Conservation (phyloP, 2,888 invertebrate species). For the Sceliomorpha sp. region DNA sequence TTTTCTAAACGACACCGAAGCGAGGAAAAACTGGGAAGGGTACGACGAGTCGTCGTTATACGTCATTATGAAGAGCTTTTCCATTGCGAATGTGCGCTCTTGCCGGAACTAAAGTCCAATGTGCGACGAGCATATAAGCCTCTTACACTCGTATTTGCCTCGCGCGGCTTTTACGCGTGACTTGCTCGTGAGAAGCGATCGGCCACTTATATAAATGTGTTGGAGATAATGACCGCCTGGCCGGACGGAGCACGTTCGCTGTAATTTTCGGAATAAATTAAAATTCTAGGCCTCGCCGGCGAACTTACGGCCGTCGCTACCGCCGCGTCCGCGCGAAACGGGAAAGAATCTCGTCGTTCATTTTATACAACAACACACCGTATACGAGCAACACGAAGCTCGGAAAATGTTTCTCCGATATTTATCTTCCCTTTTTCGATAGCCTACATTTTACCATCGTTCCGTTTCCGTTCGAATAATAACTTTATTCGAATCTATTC, state of each 20-base stretch:
- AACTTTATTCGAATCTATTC: too few relatives aligned
- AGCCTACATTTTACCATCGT: too few relatives aligned
- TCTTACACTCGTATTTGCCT: slow-evolving; percentile 20
- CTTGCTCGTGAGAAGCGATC: slow-evolving; percentile 63
- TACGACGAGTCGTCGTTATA: slow-evolving; percentile 6
- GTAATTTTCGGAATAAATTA: slow-evolving; percentile 69
- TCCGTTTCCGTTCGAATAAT: too few relatives aligned
- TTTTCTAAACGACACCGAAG: too few relatives aligned
- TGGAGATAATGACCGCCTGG: slow-evolving; percentile 49
- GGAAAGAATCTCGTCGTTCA: slow-evolving; percentile 26
- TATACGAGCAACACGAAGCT: neutral
- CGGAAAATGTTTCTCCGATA: too few relatives aligned
- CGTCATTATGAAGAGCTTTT: slow-evolving; percentile 17
- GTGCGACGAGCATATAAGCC: slow-evolving; percentile 29
- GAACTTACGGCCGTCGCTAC: slow-evolving; percentile 43
- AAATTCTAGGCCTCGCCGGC: slow-evolving; percentile 60
- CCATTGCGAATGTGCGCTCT: slow-evolving; percentile 16
- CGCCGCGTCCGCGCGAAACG: slow-evolving; percentile 16
- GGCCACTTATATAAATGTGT: slow-evolving; percentile 53
- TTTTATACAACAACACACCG: slow-evolving; percentile 8
- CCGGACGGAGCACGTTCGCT: slow-evolving; percentile 57
- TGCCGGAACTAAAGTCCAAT: slow-evolving; percentile 31
- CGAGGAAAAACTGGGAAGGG: too few relatives aligned
- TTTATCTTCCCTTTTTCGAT: too few relatives aligned
- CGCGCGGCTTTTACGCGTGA: slow-evolving; percentile 59